Evolutionary conservation across 1,140 invertebrate genomes (phyloP).

Genomic region (Heliconius himera): DNA sequence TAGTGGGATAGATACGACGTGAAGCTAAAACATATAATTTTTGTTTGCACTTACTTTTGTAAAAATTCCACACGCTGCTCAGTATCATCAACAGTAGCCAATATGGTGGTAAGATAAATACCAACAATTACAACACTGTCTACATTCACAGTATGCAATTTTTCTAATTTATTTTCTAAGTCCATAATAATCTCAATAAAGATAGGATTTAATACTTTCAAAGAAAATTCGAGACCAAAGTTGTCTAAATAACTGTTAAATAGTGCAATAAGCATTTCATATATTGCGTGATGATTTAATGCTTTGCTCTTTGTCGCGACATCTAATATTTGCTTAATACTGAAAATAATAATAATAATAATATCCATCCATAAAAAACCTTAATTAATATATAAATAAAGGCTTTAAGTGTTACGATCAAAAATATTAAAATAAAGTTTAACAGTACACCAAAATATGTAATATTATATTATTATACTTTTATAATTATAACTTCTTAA

Average conservation of each 20-base stretch:
- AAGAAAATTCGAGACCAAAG: conserved; percentile 66
- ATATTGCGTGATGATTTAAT: conserved; percentile 60
- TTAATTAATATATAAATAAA: no score
- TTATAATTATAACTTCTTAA: no score
- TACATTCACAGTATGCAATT: conserved; percentile 64
- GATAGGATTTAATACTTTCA: conserved; percentile 60
- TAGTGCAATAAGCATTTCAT: conserved; percentile 63
- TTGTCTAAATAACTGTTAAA: conserved; percentile 67
- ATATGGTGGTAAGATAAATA: conserved; percentile 70
- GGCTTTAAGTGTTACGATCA: no score
- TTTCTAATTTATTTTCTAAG: conserved; percentile 75
- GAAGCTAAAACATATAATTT: no score
- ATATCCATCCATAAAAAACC: background rate
- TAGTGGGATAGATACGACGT: no score
- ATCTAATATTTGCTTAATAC: conserved; percentile 70
- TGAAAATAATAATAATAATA: conserved; percentile 48
- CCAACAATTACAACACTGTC: conserved; percentile 71
- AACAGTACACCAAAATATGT: no score
- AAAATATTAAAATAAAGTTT: no score
- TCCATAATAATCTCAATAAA: conserved; percentile 66
- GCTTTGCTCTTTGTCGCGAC: conserved; percentile 56
- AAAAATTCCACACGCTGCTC: conserved; percentile 65
- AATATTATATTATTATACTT: no score
- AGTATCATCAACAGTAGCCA: conserved; percentile 54
- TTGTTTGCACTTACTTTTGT: conserved; percentile 69